A percentile compares a stretch with the other conserved stretches of the same genome.
Conservation (phyloP, 1,140 invertebrate genomes). For the Panagrolaimus sp. region DNA sequence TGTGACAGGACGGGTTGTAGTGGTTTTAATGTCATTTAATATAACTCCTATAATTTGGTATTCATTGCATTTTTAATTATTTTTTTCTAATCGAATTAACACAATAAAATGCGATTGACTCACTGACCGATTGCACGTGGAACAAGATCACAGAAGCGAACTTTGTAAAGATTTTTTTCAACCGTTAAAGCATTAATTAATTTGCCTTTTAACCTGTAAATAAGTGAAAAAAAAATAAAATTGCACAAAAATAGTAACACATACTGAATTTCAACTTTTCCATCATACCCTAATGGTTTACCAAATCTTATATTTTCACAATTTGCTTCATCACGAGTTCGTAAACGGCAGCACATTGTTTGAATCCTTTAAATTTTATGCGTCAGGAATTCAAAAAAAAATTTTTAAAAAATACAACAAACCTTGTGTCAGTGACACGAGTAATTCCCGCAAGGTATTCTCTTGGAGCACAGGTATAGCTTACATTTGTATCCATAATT, state of each 20-base stretch:
- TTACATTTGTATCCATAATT: constrained; percentile 43
- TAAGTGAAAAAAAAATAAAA: constrained; percentile 18
- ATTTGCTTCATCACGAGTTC: constrained; percentile 50
- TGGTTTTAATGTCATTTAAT: constrained; percentile 20
- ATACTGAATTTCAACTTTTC: constrained; percentile 51
- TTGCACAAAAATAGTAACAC: not conserved
- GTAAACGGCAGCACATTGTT: constrained; percentile 52
- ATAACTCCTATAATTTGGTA: constrained; percentile 17
- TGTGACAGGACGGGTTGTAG: constrained; percentile 18
- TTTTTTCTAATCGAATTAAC: constrained; percentile 8
- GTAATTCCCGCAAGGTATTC: constrained; percentile 56
- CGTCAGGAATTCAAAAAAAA: not conserved
- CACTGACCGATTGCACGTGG: constrained; percentile 39
- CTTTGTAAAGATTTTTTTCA: constrained; percentile 38
- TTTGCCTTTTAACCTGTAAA: constrained; percentile 38
- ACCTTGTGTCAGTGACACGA: constrained; percentile 54
- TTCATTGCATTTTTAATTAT: constrained; percentile 1
- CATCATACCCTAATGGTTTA: constrained; percentile 50
- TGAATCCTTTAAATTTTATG: constrained; percentile 50
- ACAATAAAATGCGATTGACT: constrained; percentile 1
- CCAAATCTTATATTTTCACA: constrained; percentile 46
- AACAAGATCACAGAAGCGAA: constrained; percentile 45
- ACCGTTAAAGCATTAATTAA: constrained; percentile 41
- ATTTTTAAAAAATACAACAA: constrained; percentile 23
- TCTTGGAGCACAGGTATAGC: constrained; percentile 43